Base-by-base conservation (phyloP, 2,888 invertebrate genomes). In the Drosophila subsilvestris region DNA sequence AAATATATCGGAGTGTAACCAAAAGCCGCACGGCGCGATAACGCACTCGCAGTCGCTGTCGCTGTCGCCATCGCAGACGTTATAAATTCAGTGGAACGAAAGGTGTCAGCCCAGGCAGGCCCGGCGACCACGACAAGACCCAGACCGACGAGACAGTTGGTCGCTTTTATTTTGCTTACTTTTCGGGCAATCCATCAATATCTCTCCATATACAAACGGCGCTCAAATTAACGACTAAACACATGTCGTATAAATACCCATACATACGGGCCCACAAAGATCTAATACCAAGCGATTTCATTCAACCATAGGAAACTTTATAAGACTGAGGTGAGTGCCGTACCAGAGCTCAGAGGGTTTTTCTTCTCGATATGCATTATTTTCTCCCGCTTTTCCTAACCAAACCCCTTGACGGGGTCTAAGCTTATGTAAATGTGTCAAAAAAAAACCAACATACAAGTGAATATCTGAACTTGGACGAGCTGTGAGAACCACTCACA, bases 321-420 rank as follows among this genome's bases (percentile, higher is more conserved):
- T 86, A 91, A 91, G 91, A 91, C 91, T 91, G 91, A 91, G 90
- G 90, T 91, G 88, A 90, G 90, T 91, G 69, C 47, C 45, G 44
- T 44, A 53, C 44, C 55, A 50, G 42, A 45, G 47, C 37, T 37
- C 37, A 7, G 14, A 14, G 37, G 37, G 37, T 14, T 37, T 14
- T 37, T 37, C 14, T 37, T 37, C 14, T 37, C 37, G 37, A 37
- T 14, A 37, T 37, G 37, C 37, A 37, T 14, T 37, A 37, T 14
- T 62, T 14, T 25, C 55, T 22, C 18, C 42, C 62, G 27, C 48
- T 43, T 49, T 27, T 54, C 32, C 17, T 14, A 65, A 49, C 63
- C 32, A 25, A 48, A 58, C 58, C 71, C 65, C 54, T 59, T 25
- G 14, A 18, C 17, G 22, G 9, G 17, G 60, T 60, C 60, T 86